Conservation (phyloP, 1,140 invertebrate genomes). For the Capitella teleta region DNA sequence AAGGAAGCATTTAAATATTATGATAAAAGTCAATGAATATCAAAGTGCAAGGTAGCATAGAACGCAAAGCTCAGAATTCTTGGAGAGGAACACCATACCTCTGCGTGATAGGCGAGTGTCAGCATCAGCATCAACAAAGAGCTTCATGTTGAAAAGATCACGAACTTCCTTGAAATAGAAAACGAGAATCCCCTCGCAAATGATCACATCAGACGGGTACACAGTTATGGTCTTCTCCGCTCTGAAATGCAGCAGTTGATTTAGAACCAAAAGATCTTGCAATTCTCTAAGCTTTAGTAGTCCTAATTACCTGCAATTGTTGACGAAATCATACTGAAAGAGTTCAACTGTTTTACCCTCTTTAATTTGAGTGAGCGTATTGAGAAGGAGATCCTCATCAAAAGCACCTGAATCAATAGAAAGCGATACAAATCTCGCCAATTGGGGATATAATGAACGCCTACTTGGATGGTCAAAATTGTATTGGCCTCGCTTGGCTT, state of each 20-base stretch:
- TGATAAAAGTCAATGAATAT: too few relatives aligned
- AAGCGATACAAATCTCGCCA: too few relatives aligned
- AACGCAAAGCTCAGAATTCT: too few relatives aligned
- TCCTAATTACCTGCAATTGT: neutral
- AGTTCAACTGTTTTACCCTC: constrained; percentile 51
- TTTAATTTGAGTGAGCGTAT: constrained; percentile 80
- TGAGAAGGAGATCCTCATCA: too few relatives aligned
- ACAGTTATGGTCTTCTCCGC: too few relatives aligned
- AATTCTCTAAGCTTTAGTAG: too few relatives aligned
- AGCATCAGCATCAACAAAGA: constrained; percentile 98
- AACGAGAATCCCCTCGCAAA: constrained; percentile 95
- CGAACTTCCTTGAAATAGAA: constrained; percentile 93
- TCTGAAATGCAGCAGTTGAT: too few relatives aligned
- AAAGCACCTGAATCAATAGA: constrained; percentile 57
- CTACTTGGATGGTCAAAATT: constrained; percentile 93
- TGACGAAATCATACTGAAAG: neutral
- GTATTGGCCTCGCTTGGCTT: constrained; percentile 80
- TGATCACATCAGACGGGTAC: constrained; percentile 93
- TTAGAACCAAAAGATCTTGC: too few relatives aligned
- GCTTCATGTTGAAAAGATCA: constrained; percentile 94
- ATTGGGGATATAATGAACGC: neutral
- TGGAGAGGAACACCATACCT: constrained; percentile 59
- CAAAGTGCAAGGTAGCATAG: too few relatives aligned
- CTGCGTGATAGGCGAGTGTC: constrained; percentile 88
- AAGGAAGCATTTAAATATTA: too few relatives aligned